phyloP scores from a whole-genome alignment of 1,140 invertebrate species.

The Ridgeia piscesae region DNA sequence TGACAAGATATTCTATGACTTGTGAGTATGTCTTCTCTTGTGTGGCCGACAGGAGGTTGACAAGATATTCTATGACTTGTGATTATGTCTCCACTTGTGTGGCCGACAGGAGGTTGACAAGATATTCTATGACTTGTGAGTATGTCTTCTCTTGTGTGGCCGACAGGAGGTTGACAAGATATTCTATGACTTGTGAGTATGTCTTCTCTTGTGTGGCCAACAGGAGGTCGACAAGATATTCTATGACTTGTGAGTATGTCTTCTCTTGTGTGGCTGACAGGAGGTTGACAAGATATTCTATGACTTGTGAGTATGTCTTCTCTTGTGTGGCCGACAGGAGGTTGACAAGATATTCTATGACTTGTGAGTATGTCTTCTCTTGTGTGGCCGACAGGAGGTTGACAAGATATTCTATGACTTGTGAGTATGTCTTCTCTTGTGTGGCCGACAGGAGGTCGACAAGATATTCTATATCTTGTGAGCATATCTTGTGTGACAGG shows the following conservation, averaged over 20 bases:
- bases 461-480: constrained; percentile 69
- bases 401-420: constrained; percentile 67
- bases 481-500: too few species aligned
- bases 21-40: constrained; percentile 88
- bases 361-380: constrained; percentile 88
- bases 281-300: constrained; percentile 75
- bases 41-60: constrained; percentile 85
- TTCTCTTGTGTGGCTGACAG: too few species aligned
- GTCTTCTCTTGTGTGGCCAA: constrained; percentile 83
- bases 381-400: constrained; percentile 83
- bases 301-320: constrained; percentile 77
- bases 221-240: constrained; percentile 79
- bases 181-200: constrained; percentile 92
- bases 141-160: too few species aligned
- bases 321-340: too few species aligned
- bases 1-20: constrained; percentile 91
- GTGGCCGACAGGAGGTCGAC: constrained; percentile 64
- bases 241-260: constrained; percentile 51
- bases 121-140: constrained; percentile 68
- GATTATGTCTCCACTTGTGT: constrained; percentile 35
- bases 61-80: constrained; percentile 62
- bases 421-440: constrained; percentile 43
- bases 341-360: constrained; percentile 93
- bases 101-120: constrained; percentile 65
- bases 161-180: constrained; percentile 84